Base-by-base conservation (phyloP, 2,888 invertebrate genomes). In the Cephus rjabovi region DNA sequence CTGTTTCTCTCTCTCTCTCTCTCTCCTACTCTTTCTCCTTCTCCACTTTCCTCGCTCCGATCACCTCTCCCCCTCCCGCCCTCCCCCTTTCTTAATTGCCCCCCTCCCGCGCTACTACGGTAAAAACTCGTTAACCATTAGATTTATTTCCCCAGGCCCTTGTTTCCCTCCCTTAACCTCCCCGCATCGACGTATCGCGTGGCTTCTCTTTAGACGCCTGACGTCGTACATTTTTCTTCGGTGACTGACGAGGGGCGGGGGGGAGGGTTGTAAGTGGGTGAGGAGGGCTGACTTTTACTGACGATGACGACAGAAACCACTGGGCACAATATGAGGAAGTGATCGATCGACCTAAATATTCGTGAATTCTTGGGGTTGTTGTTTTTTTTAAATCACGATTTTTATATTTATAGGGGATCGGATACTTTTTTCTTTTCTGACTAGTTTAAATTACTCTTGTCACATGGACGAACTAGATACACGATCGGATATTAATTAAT, bases 71-170 rank as follows among this genome's bases (percentile, higher is more conserved):
- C 83, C 81, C 81, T 81, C 82, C 81, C 83, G 80, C 81, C 73
- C 30, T 30, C 83, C 81, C 81, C 81, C 82, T 83, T 85, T 88
- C 88, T 90, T 89, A 90, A 89, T 89, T 89, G 87, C 85, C 86
- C 83, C 74, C 81, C 83, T 73, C 81, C 81, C 83, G 82, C 80
- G 76, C 79, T 81, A 81, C 87, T 82, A 15, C 83, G 84, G 87
- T 90, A 89, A 91, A 91, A 91, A 90, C 90, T 90, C 90, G 88
- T 90, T 90, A 90, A 85, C 86, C 87, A 86, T 83, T 85, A 86
- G 88, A 90, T 90, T 90, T 90, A 89, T 90, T 88, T 89, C 85
- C 80, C 79, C 79, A 34, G 71, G 76, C 78, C 34, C 37, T 74
- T 79, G 76, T 77, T 37, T 78, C 74, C 73, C 76, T 31, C 77